Evolutionary conservation across 1,140 invertebrate genomes (phyloP).

Genomic region (Papilio dardanus): DNA sequence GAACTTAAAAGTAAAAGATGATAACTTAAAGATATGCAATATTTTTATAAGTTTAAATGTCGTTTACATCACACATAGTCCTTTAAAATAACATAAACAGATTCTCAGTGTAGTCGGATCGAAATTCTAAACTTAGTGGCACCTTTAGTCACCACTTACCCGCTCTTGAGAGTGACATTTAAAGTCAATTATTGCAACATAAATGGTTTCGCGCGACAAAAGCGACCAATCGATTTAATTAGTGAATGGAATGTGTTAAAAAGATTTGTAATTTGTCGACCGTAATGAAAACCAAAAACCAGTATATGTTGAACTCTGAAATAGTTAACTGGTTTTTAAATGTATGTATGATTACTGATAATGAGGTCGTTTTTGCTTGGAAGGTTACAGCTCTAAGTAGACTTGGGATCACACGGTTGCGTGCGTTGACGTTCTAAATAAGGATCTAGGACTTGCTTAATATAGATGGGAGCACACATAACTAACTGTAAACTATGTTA

Average conservation of each 20-base stretch:
- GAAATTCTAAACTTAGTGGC: not conserved
- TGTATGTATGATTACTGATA: not conserved
- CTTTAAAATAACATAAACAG: not conserved
- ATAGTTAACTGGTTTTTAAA: slow-evolving; percentile 29
- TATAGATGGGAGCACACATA: not conserved
- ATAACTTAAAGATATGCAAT: too few species aligned
- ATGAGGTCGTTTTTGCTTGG: not conserved
- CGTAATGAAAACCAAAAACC: not conserved
- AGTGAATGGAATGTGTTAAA: not conserved
- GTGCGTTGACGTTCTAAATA: not conserved
- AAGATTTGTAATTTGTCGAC: not conserved
- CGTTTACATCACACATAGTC: too few species aligned
- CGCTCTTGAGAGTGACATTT: not conserved
- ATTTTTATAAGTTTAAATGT: too few species aligned
- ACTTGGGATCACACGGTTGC: not conserved
- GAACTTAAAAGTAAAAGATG: not conserved
- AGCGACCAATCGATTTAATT: not conserved
- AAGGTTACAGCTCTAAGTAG: not conserved
- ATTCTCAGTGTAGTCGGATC: not conserved
- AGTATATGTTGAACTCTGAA: not conserved
- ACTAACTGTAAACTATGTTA: not conserved
- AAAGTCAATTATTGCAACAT: not conserved
- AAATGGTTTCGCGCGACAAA: not conserved
- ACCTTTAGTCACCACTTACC: not conserved
- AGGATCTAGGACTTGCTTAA: not conserved